Evolutionary conservation across 2,113 vertebrate genomes (phyloP).

Genomic region (Apodemus sylvaticus): DNA sequence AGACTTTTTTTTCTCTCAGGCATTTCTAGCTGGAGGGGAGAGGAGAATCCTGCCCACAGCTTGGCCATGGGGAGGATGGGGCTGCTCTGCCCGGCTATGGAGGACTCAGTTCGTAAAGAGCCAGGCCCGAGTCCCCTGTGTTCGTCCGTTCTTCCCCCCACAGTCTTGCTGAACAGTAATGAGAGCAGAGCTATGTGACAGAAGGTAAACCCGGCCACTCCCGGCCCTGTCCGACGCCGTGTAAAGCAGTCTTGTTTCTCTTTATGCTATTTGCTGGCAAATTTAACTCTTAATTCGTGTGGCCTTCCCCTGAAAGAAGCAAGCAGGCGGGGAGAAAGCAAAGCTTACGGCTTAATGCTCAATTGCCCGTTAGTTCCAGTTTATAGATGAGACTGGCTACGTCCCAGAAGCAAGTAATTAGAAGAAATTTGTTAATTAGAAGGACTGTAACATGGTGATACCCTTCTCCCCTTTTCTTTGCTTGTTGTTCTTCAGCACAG

Average conservation of each 20-base stretch:
- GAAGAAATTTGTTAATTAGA: conserved; percentile 47
- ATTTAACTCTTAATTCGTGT: conserved; percentile 53
- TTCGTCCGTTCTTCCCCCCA: too few species aligned
- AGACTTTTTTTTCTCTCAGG: background rate
- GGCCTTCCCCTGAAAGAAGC: background rate
- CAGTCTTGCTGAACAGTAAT: background rate
- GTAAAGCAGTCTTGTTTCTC: background rate
- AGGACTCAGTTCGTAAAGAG: background rate
- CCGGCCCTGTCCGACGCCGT: background rate
- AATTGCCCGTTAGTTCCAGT: conserved; percentile 39
- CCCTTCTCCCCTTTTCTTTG: background rate
- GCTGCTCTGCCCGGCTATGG: background rate
- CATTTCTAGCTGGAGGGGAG: conserved; percentile 25
- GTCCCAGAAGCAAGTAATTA: conserved; percentile 67
- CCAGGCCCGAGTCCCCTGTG: background rate
- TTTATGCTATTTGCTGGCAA: conserved; percentile 36
- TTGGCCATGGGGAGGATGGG: background rate
- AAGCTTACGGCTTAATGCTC: background rate
- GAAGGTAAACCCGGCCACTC: background rate
- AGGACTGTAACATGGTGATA: background rate
- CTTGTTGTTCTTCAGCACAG: background rate
- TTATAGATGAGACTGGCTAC: conserved; percentile 44
- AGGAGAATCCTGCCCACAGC: background rate
- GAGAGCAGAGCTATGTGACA: background rate
- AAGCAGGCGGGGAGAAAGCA: background rate